Base-by-base conservation (phyloP, 92 coral and sea anemone genomes). In the Actinostola sp. region DNA sequence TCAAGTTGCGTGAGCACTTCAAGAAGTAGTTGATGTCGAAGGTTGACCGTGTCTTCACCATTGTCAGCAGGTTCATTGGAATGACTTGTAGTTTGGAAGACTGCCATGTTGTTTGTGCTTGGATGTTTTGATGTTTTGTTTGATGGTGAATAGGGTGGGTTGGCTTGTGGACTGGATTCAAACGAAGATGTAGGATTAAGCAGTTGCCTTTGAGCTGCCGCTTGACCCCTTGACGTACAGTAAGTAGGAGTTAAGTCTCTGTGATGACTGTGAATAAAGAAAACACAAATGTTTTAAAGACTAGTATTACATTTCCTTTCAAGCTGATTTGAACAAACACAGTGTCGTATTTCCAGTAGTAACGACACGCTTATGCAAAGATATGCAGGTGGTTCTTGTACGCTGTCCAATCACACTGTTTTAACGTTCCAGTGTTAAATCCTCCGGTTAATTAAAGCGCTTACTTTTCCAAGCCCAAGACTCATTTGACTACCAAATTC, bases 1-100 rank as follows among this genome's bases (percentile, higher is more conserved):
- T 68, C 62, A 16, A 68, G n/a, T 14, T 68, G 74, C 0, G 74
- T 29, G 15, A 68, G 32, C 6, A 68, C 74, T 25, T 68, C 74
- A 28, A 68, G 12, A 0, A 68, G 49, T 30, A 68, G 27, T 25
- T 68, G 61, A 1, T 52, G 62, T 38, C 74, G 74, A 16, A 52
- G 49, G 8, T 32, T 34, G 26, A 68, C 16, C 0, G 48, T 20
- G 34, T 39, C 28, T 52, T 34, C 39, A 2, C 51, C 49, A 0
- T 33, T 35, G n/a, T 32, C 20, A 5, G 8, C 31, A 14, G 72
- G n/a, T n/a, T n/a, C n/a, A n/a, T n/a, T n/a, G n/a, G n/a, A n/a
- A n/a, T 28, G 57, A 26, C 15, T 35, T 54, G 61, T 54, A 21
- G 21, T 54, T 54, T 54, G 28, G 3, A 29, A 3, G 4, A 21